These are phyloP conservation scores for Callyntrura sp. DNA, from an alignment of 2,888 invertebrate genomes.

Conservation along the genomic window DNA sequence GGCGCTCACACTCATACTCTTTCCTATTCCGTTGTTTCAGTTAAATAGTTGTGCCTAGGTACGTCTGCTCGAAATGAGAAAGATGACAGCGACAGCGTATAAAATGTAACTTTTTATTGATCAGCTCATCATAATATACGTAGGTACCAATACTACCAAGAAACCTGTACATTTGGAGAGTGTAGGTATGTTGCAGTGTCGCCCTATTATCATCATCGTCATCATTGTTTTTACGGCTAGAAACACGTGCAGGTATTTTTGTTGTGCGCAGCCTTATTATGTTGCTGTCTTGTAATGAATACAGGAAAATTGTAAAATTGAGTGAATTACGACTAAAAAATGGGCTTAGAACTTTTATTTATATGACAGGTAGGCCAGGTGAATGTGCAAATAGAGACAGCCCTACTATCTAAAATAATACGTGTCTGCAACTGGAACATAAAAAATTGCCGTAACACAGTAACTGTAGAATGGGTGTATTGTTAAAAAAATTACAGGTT, in stretches of 20 bases:
- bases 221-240: background rate
- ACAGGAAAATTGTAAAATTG: conserved; percentile 47
- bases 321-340: conserved; percentile 52
- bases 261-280: background rate
- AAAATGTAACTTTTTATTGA: conserved; percentile 45
- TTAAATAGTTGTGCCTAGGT: too few relatives aligned
- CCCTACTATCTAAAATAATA: background rate
- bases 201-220: too few relatives aligned
- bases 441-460: background rate
- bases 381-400: conserved; percentile 25
- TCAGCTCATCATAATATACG: conserved; percentile 4
- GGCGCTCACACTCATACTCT: background rate
- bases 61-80: background rate
- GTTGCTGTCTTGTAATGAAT: conserved; percentile 21
- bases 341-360: background rate
- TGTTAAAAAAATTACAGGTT: conserved; percentile 12
- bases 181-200: background rate
- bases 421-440: background rate
- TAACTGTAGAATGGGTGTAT: background rate
- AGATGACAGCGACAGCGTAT: conserved; percentile 25
- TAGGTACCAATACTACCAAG: background rate
- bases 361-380: conserved; percentile 42
- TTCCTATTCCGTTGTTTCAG: background rate
- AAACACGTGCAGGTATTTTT: conserved; percentile 8
- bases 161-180: background rate